Conservation (phyloP, 2,113 vertebrate species). For the Urocolius indicus region DNA sequence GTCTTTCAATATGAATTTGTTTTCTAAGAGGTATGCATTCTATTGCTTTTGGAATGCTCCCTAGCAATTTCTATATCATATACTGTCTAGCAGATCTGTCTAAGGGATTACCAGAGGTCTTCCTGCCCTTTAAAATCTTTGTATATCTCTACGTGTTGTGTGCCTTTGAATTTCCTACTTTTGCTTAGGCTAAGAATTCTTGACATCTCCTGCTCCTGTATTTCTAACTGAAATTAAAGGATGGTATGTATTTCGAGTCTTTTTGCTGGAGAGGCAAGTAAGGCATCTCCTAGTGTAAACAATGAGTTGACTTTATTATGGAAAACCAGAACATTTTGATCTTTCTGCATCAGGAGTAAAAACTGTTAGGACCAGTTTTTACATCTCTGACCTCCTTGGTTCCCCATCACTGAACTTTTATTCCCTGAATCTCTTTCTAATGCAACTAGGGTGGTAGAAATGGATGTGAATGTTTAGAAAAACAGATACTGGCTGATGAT, state of each 20-base stretch:
- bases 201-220: not conserved
- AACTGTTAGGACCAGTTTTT: not conserved
- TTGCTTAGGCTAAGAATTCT: not conserved
- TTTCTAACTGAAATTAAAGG: not conserved
- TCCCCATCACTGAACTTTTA: not conserved
- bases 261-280: not conserved
- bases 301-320: not conserved
- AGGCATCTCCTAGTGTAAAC: not conserved
- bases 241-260: not conserved
- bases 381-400: not conserved
- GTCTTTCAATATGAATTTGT: conserved; percentile 13
- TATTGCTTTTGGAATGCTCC: not conserved
- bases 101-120: not conserved
- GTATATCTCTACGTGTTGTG: not conserved
- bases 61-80: not conserved
- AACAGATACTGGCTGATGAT: not conserved
- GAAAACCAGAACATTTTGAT: not conserved
- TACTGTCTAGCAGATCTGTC: not conserved
- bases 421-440: not conserved
- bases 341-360: not conserved
- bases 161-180: not conserved
- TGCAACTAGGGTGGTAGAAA: not conserved
- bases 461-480: not conserved
- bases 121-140: not conserved
- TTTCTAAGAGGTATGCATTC: not conserved